Conservation (phyloP, 2,113 vertebrate genomes). For the Pao palembangensis region DNA sequence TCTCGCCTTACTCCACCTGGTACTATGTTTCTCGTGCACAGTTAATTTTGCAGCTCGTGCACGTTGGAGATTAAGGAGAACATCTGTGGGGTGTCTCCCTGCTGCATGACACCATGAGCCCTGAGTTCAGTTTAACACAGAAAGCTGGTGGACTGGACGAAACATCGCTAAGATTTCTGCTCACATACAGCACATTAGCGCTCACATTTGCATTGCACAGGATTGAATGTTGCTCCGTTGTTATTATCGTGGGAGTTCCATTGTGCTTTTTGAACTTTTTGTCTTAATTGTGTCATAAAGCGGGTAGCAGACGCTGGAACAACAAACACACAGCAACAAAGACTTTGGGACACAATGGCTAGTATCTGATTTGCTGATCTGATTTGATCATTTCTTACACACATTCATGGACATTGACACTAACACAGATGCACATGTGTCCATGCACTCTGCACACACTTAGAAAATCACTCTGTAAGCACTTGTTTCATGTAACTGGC, state of each 20-base stretch:
- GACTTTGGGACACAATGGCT: slow-evolving; percentile 53
- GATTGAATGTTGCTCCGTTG: background rate
- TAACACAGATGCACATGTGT: background rate
- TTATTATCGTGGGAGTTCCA: background rate
- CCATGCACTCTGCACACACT: slow-evolving; percentile 1
- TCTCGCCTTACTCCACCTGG: no score
- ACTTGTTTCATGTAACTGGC: slow-evolving; percentile 24
- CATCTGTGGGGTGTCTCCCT: background rate
- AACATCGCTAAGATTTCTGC: no score
- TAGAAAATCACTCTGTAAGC: slow-evolving; percentile 10
- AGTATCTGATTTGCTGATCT: no score
- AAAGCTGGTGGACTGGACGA: no score
- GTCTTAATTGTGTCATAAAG: slow-evolving; percentile 18
- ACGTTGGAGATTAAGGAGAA: background rate
- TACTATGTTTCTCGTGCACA: no score
- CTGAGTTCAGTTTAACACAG: no score
- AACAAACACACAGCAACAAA: slow-evolving; percentile 57
- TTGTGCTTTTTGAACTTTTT: slow-evolving; percentile 14
- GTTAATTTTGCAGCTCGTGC: background rate
- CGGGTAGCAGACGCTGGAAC: slow-evolving; percentile 24
- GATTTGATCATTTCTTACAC: slow-evolving; percentile 31
- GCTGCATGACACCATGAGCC: no score
- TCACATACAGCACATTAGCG: background rate
- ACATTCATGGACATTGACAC: background rate
- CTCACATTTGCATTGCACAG: background rate